A percentile compares a stretch with the other conserved stretches of the same genome.
Evolutionary conservation across 1,140 invertebrate species (phyloP).

Genomic region (Lepeophtheirus salmonis): DNA sequence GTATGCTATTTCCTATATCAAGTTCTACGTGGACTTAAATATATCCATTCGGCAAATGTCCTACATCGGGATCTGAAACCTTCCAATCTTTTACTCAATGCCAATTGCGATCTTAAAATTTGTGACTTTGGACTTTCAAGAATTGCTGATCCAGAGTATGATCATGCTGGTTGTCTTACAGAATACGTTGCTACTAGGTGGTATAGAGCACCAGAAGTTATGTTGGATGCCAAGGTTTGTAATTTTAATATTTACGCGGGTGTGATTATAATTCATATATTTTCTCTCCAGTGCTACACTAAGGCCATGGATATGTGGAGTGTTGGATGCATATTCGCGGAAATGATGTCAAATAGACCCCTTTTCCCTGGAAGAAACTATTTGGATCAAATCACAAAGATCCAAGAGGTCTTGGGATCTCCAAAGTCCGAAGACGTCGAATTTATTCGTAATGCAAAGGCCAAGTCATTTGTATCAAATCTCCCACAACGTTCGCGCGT

Average conservation of each 20-base stretch:
- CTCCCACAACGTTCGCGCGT: background rate
- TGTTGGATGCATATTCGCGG: slow-evolving; percentile 93
- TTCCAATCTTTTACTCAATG: slow-evolving; percentile 92
- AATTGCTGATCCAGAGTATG: slow-evolving; percentile 95
- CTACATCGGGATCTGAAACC: slow-evolving; percentile 95
- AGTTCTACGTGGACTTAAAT: slow-evolving; percentile 94
- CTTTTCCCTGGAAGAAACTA: slow-evolving; percentile 99
- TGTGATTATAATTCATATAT: background rate
- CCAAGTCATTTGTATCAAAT: background rate
- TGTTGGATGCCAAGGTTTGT: slow-evolving; percentile 81
- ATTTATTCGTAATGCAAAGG: slow-evolving; percentile 3
- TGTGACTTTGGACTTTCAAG: slow-evolving; percentile 92
- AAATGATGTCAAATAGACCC: slow-evolving; percentile 94
- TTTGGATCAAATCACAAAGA: slow-evolving; percentile 95
- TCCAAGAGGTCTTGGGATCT: slow-evolving; percentile 86
- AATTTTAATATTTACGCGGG: background rate
- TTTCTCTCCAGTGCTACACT: slow-evolving; percentile 62
- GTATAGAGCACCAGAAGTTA: slow-evolving; percentile 96
- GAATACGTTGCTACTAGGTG: slow-evolving; percentile 97
- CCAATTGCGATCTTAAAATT: slow-evolving; percentile 99
- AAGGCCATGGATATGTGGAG: slow-evolving; percentile 99
- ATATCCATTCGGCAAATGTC: slow-evolving; percentile 98
- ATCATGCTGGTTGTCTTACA: slow-evolving; percentile 96
- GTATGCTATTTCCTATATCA: slow-evolving; percentile 99
- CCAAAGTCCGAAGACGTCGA: slow-evolving; percentile 87